These are phyloP conservation scores for Tiliacea citrago DNA, from an alignment of 2,888 invertebrate species.

Conservation along the genomic window DNA sequence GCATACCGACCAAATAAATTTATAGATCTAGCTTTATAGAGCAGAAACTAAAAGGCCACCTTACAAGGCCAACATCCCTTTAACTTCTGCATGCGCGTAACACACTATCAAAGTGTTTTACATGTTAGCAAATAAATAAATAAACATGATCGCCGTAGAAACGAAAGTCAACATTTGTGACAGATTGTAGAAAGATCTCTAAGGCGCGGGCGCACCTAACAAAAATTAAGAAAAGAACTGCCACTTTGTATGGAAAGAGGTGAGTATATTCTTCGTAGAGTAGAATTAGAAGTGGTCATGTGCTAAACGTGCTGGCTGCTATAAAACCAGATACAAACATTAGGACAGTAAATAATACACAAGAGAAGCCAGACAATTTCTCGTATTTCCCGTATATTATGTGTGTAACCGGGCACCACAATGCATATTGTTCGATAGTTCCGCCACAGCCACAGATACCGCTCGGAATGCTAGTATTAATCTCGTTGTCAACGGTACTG, in stretches of 20 bases:
- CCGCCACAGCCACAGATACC: constrained; percentile 53
- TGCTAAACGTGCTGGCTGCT: not conserved
- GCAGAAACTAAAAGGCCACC: too few relatives aligned
- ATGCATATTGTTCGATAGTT: constrained; percentile 49
- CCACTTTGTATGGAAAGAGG: not conserved
- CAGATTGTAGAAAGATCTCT: not conserved
- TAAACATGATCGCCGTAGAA: not conserved
- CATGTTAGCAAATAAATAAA: too few relatives aligned
- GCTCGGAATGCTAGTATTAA: constrained; percentile 50
- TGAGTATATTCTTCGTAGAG: not conserved
- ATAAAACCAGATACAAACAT: constrained; percentile 4
- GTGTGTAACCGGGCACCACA: constrained; percentile 37
- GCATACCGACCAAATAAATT: not conserved
- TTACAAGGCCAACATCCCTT: too few relatives aligned
- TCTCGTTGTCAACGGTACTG: constrained; percentile 59
- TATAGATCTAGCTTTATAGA: too few relatives aligned
- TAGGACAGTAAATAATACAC: constrained; percentile 12
- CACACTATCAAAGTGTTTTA: too few relatives aligned
- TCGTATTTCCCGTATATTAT: constrained; percentile 26
- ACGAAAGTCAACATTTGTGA: not conserved
- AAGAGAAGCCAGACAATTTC: constrained; percentile 10
- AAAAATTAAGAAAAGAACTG: not conserved
- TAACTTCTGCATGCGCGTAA: too few relatives aligned
- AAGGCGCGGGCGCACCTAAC: too few relatives aligned
- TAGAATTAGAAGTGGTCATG: not conserved